A percentile compares a stretch with the other conserved stretches of the same genome.
These are phyloP conservation scores for Leucophenga varia DNA, from an alignment of 1,140 invertebrate genomes.

Conservation along the genomic window DNA sequence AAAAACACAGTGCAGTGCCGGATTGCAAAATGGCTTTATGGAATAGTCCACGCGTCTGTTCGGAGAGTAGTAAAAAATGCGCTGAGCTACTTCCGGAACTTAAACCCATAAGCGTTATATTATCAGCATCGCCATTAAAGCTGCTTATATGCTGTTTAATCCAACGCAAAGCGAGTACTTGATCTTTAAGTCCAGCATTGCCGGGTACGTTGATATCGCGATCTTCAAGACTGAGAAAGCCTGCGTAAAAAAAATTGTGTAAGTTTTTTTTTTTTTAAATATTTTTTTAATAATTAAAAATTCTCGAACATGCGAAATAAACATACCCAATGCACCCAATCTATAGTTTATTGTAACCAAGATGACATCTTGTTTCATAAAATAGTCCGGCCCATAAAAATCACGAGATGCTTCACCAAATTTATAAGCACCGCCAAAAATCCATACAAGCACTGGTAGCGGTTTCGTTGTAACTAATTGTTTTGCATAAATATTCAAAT, in stretches of 20 bases:
- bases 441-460: conserved; percentile 64
- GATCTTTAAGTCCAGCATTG: conserved; percentile 55
- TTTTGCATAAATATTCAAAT: conserved; percentile 75
- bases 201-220: conserved; percentile 44
- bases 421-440: conserved; percentile 65
- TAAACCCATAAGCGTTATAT: conserved; percentile 58
- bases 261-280: not conserved
- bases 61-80: conserved; percentile 62
- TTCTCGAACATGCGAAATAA: not conserved
- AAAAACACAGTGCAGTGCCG: conserved; percentile 57
- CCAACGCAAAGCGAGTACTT: conserved; percentile 61
- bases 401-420: conserved; percentile 52
- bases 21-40: conserved; percentile 60
- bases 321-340: conserved; percentile 58
- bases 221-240: conserved; percentile 47
- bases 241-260: not conserved
- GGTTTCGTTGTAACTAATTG: conserved; percentile 25
- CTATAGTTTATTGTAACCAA: conserved; percentile 64
- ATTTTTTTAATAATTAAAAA: not conserved
- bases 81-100: conserved; percentile 57
- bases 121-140: conserved; percentile 59
- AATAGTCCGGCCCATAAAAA: conserved; percentile 57
- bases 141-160: conserved; percentile 65
- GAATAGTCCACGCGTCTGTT: conserved; percentile 55
- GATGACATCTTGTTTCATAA: conserved; percentile 59